phyloP scores from a whole-genome alignment of 64 coral and sea anemone species.

The Porites lutea region DNA sequence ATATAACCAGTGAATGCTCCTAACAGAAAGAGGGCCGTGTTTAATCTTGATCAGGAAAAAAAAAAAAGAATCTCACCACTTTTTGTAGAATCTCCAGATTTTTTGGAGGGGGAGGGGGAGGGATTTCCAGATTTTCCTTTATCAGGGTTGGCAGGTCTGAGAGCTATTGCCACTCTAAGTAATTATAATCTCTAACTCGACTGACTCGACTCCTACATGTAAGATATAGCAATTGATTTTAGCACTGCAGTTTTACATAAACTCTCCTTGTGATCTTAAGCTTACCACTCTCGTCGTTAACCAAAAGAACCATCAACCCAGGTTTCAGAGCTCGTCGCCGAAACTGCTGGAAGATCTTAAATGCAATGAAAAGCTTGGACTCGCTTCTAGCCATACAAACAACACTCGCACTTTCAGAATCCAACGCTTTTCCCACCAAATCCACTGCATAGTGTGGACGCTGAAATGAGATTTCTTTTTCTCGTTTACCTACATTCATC shows the following conservation, averaged over 20 bases:
- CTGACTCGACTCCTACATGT: neutral
- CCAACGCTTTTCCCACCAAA: conserved; percentile 26
- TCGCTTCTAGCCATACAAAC: conserved; percentile 36
- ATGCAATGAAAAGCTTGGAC: conserved; percentile 49
- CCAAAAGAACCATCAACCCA: conserved; percentile 22
- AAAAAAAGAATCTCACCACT: too few species aligned
- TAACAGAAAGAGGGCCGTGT: too few species aligned
- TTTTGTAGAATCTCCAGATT: too few species aligned
- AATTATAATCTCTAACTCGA: too few species aligned
- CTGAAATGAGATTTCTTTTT: conserved; percentile 38
- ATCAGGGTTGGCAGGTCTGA: too few species aligned
- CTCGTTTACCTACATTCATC: neutral
- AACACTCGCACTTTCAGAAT: neutral
- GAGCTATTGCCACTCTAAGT: too few species aligned
- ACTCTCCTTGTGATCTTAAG: neutral
- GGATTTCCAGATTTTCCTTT: too few species aligned
- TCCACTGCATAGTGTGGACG: conserved; percentile 18
- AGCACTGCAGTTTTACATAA: neutral
- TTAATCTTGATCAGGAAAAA: too few species aligned
- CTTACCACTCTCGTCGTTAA: conserved; percentile 37
- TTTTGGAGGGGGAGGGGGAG: too few species aligned
- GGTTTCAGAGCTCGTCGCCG: neutral
- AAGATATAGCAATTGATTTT: neutral
- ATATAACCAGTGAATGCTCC: too few species aligned
- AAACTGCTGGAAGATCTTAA: conserved; percentile 41